A percentile compares a stretch with the other conserved stretches of the same genome.
phyloP scores from a whole-genome alignment of 2,113 vertebrate species.

The Erinaceus europaeus region DNA sequence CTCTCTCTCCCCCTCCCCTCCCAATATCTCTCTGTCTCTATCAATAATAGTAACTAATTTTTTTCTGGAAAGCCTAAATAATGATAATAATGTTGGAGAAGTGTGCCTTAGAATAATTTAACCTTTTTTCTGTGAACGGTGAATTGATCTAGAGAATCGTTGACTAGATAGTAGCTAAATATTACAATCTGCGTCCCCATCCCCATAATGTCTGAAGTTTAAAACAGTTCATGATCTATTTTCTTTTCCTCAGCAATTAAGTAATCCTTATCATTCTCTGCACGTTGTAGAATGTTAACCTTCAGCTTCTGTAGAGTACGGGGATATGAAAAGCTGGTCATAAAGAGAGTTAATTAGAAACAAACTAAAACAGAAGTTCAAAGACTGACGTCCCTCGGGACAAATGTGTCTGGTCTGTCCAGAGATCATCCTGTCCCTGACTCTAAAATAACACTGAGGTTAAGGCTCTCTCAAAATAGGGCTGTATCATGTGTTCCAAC shows the following conservation, averaged over 20 bases:
- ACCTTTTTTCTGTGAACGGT: background rate
- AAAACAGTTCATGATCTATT: background rate
- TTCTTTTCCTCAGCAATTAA: background rate
- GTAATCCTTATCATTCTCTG: background rate
- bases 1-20: too few relatives aligned
- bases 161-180: background rate
- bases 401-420: background rate
- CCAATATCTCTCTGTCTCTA: too few relatives aligned
- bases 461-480: background rate
- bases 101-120: background rate
- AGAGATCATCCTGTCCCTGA: background rate
- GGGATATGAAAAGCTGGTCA: background rate
- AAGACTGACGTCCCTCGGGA: background rate
- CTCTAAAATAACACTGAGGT: slow-evolving; percentile 5
- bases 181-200: background rate
- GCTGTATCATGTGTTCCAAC: background rate
- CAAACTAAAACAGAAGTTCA: background rate
- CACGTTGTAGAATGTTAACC: background rate
- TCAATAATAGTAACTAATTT: too few relatives aligned
- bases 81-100: too few relatives aligned
- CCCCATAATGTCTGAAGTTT: background rate
- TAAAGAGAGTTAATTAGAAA: background rate
- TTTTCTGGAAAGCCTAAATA: too few relatives aligned
- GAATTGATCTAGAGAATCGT: background rate
- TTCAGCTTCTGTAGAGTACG: background rate